A percentile compares a stretch with the other conserved stretches of the same genome.
These are phyloP conservation scores for Pteromalus puparum DNA, from an alignment of 1,140 invertebrate genomes.

Conservation along the genomic window DNA sequence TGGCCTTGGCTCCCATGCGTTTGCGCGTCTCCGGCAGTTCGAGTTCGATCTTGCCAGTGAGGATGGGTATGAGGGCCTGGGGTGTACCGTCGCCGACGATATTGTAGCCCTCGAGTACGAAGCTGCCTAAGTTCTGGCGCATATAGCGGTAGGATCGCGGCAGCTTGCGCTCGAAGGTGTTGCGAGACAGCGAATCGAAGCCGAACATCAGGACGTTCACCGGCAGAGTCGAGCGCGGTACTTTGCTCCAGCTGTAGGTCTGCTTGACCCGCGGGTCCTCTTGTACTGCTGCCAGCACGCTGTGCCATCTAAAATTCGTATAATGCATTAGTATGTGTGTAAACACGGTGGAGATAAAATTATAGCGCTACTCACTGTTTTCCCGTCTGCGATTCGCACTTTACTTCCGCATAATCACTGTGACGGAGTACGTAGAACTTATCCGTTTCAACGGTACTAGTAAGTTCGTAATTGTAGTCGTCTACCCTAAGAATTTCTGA, in stretches of 20 bases:
- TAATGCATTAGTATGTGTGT: neutral
- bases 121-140: constrained; percentile 80
- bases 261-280: constrained; percentile 72
- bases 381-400: constrained; percentile 75
- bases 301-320: constrained; percentile 77
- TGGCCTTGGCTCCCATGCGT: constrained; percentile 79
- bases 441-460: constrained; percentile 74
- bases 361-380: constrained; percentile 69
- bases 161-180: constrained; percentile 90
- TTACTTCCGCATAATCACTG: constrained; percentile 82
- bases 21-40: constrained; percentile 92
- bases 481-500: constrained; percentile 79
- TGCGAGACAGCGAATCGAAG: constrained; percentile 92
- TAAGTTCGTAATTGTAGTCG: constrained; percentile 76
- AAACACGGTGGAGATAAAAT: neutral
- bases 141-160: constrained; percentile 89
- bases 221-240: constrained; percentile 74
- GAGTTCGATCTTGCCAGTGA: constrained; percentile 91
- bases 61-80: constrained; percentile 92
- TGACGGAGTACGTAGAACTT: constrained; percentile 78
- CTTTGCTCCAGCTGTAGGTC: constrained; percentile 74
- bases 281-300: constrained; percentile 77
- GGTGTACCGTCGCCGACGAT: constrained; percentile 97
- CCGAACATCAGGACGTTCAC: constrained; percentile 92
- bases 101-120: constrained; percentile 89